phyloP scores from a whole-genome alignment of 2,888 invertebrate species.

The Plebejus anna region DNA sequence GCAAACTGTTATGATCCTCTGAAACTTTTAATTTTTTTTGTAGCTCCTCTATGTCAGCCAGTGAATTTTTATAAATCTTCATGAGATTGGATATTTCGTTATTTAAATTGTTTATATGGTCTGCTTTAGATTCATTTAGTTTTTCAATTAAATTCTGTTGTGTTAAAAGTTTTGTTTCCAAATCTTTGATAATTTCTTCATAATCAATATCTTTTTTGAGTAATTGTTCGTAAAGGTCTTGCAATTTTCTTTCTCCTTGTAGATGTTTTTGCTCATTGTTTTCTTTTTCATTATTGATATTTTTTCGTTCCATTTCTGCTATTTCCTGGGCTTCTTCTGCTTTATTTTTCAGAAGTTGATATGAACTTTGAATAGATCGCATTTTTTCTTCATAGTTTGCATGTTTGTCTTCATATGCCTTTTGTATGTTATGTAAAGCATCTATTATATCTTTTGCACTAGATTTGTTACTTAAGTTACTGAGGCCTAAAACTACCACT shows the following conservation, averaged over 20 bases:
- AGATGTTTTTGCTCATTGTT: conserved; percentile 55
- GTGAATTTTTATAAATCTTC: conserved; percentile 51
- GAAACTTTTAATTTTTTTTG: conserved; percentile 46
- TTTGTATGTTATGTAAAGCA: conserved; percentile 56
- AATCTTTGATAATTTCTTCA: conserved; percentile 53
- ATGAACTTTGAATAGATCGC: conserved; percentile 60
- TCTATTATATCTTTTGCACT: conserved; percentile 50
- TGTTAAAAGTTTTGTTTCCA: conserved; percentile 59
- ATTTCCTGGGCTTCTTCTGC: conserved; percentile 66
- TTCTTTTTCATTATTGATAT: conserved; percentile 64
- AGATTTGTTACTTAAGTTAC: conserved; percentile 50
- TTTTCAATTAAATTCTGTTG: conserved; percentile 60
- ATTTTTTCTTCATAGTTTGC: conserved; percentile 56
- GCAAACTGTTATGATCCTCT: conserved; percentile 44
- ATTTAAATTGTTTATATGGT: conserved; percentile 54
- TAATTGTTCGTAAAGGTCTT: conserved; percentile 50
- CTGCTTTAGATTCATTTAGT: conserved; percentile 54
- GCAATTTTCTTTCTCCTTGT: conserved; percentile 53
- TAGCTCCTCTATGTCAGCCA: conserved; percentile 46
- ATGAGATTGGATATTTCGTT: conserved; percentile 53
- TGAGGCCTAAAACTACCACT: conserved; percentile 57
- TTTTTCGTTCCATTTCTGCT: conserved; percentile 66
- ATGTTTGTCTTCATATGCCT: conserved; percentile 49
- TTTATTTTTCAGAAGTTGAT: conserved; percentile 61
- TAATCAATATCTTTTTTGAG: conserved; percentile 52